Evolutionary conservation across 2,797 vertebrate species (phyloP).

Genomic region (Sciurus carolinensis): DNA sequence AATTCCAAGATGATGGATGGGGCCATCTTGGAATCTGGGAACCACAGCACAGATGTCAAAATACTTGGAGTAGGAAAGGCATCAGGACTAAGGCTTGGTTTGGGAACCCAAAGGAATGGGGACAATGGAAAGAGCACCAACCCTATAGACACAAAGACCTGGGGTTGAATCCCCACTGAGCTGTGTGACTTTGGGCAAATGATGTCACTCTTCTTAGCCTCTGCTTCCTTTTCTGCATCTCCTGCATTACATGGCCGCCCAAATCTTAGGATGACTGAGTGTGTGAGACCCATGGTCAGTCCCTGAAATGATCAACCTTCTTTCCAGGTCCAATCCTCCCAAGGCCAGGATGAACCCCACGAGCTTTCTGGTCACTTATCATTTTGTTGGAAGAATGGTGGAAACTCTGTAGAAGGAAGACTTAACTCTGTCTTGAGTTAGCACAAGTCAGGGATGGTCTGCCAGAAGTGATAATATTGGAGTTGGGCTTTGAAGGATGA

Average conservation of each 20-base stretch:
- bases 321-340: background rate
- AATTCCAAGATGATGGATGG: rapidly evolving
- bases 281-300: background rate
- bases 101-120: background rate
- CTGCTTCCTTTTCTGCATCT: background rate
- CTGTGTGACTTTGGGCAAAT: background rate
- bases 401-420: background rate
- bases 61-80: background rate
- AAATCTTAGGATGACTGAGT: background rate
- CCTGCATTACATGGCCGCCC: too few species aligned
- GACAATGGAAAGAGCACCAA: background rate
- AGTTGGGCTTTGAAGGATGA: background rate
- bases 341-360: background rate
- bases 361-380: background rate
- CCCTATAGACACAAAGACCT: background rate
- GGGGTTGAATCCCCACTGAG: background rate
- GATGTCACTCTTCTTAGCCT: background rate
- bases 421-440: background rate
- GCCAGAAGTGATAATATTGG: background rate
- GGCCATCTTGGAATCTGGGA: background rate
- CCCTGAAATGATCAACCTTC: background rate
- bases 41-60: background rate
- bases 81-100: background rate
- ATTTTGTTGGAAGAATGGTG: background rate
- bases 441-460: background rate